Evolutionary conservation across 2,113 vertebrate genomes (phyloP).

Genomic region (Ptyas mucosa): DNA sequence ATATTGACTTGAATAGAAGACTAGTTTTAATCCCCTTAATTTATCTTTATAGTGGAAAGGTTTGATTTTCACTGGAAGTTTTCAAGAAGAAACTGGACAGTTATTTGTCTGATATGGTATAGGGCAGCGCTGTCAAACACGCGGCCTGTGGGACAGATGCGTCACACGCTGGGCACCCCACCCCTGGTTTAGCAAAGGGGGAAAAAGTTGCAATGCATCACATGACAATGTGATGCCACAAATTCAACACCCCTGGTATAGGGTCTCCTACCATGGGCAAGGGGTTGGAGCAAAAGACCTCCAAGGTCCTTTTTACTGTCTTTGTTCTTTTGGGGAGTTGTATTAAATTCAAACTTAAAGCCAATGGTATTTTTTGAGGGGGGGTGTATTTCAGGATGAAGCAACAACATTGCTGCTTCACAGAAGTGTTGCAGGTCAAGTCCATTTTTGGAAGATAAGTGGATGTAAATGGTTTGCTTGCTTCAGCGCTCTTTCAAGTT

Average conservation of each 20-base stretch:
- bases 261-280: background rate
- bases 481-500: background rate
- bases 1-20: background rate
- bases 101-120: background rate
- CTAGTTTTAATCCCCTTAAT: background rate
- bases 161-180: too few species aligned
- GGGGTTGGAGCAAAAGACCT: background rate
- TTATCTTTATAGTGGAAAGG: background rate
- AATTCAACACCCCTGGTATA: background rate
- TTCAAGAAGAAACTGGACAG: background rate
- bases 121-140: too few species aligned
- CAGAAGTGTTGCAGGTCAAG: background rate
- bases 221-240: too few species aligned
- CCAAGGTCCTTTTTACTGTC: too few species aligned
- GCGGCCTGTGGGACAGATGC: too few species aligned
- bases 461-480: background rate
- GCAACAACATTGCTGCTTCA: background rate
- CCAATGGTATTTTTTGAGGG: background rate
- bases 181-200: too few species aligned
- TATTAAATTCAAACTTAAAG: background rate
- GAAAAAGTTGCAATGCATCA: too few species aligned
- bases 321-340: background rate
- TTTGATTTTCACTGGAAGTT: background rate
- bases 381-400: background rate
- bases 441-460: background rate